Conservation (phyloP, 2,113 vertebrate genomes). For the Hemiscyllium ocellatum region DNA sequence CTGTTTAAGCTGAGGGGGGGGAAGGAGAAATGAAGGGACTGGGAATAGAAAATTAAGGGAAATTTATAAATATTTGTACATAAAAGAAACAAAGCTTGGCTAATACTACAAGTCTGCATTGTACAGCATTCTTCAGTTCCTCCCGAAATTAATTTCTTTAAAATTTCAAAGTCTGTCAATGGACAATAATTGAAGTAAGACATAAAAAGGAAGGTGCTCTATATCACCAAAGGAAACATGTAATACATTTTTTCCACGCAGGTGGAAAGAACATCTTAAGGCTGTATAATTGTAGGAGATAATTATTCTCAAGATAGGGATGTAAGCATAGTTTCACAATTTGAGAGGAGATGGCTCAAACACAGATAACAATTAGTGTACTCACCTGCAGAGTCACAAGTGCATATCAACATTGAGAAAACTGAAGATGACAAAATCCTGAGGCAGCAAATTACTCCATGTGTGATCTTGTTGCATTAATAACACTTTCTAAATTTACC, state of each 20-base stretch:
- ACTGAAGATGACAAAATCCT: not conserved
- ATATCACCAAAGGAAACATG: not conserved
- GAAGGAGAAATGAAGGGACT: not conserved
- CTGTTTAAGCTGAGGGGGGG: not conserved
- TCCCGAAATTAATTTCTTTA: not conserved
- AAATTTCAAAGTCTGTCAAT: not conserved
- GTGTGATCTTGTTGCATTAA: not conserved
- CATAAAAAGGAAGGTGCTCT: not conserved
- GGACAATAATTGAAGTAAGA: not conserved
- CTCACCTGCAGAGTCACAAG: not conserved
- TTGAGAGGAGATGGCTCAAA: not conserved
- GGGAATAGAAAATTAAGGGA: not conserved
- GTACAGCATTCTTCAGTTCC: not conserved
- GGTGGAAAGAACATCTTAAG: not conserved
- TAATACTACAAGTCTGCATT: not conserved
- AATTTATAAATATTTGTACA: not conserved
- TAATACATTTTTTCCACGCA: not conserved
- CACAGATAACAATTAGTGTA: not conserved
- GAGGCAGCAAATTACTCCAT: not conserved
- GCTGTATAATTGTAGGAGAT: not conserved
- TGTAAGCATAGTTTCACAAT: not conserved
- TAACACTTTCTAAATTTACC: not conserved
- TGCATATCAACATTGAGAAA: not conserved
- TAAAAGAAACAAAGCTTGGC: not conserved
- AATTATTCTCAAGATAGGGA: conserved; percentile 32